Evolutionary conservation across 2,113 vertebrate genomes (phyloP).

Genomic region (Gobius niger): DNA sequence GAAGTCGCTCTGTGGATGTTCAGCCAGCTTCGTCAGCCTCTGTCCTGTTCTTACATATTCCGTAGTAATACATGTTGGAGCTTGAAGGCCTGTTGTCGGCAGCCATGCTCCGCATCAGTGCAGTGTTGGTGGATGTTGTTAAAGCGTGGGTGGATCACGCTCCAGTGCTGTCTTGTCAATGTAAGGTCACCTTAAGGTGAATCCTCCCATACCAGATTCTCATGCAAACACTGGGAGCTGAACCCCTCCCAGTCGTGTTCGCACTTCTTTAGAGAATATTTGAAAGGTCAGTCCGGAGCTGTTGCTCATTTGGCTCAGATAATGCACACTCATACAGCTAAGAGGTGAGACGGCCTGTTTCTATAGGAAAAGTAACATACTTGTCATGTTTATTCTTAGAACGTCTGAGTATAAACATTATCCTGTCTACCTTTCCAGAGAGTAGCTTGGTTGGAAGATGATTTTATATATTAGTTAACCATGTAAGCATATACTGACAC

Average conservation of each 20-base stretch:
- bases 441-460: slow-evolving; percentile 18
- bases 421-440: slow-evolving; percentile 15
- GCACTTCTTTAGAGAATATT: slow-evolving; percentile 37
- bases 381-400: slow-evolving; percentile 22
- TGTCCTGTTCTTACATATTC: slow-evolving; percentile 18
- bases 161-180: slow-evolving; percentile 26
- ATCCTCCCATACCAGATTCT: slow-evolving; percentile 20
- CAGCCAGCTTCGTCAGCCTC: slow-evolving; percentile 19
- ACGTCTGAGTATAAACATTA: slow-evolving; percentile 12
- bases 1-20: slow-evolving; percentile 42
- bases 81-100: slow-evolving; percentile 26
- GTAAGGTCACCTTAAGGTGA: slow-evolving; percentile 23
- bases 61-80: slow-evolving; percentile 1
- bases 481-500: not conserved
- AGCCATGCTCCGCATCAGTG: not conserved
- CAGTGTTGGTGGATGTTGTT: slow-evolving; percentile 19
- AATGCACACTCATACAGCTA: not conserved
- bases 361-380: slow-evolving; percentile 28
- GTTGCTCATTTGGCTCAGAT: slow-evolving; percentile 31
- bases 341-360: slow-evolving; percentile 23
- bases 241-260: not conserved
- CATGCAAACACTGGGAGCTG: slow-evolving; percentile 12
- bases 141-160: slow-evolving; percentile 2
- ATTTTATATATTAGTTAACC: not conserved
- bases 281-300: slow-evolving; percentile 20